A percentile compares a stretch with the other conserved stretches of the same genome.
These are phyloP conservation scores for Sceloporus tristichus DNA, from an alignment of 2,113 vertebrate species.

Conservation along the genomic window DNA sequence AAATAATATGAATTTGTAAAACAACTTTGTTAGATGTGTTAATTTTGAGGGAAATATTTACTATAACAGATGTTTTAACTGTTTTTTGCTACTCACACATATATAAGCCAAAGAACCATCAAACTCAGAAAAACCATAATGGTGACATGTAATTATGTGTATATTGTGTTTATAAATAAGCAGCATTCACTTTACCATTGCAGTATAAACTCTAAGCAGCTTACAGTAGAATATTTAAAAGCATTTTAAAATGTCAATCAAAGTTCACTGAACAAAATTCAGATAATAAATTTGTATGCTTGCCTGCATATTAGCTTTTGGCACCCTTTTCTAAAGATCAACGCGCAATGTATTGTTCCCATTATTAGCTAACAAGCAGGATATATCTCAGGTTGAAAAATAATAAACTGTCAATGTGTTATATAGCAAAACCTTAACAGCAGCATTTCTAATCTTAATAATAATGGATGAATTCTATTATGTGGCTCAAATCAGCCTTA, in stretches of 20 bases:
- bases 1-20: neutral
- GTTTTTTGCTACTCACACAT: neutral
- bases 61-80: neutral
- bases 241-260: neutral
- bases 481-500: neutral
- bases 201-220: neutral
- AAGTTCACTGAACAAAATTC: neutral
- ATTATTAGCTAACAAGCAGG: neutral
- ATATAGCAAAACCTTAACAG: neutral
- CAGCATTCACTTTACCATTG: neutral
- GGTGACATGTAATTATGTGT: neutral
- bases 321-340: neutral
- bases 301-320: neutral
- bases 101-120: neutral
- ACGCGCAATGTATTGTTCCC: neutral
- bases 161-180: neutral
- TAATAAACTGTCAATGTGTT: neutral
- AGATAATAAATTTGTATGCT: neutral
- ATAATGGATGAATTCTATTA: neutral
- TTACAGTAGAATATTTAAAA: neutral
- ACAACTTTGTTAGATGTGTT: neutral
- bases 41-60: neutral
- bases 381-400: neutral
- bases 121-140: neutral
- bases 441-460: neutral